Conservation (phyloP, 2,888 invertebrate species). For the Orthosia incerta region DNA sequence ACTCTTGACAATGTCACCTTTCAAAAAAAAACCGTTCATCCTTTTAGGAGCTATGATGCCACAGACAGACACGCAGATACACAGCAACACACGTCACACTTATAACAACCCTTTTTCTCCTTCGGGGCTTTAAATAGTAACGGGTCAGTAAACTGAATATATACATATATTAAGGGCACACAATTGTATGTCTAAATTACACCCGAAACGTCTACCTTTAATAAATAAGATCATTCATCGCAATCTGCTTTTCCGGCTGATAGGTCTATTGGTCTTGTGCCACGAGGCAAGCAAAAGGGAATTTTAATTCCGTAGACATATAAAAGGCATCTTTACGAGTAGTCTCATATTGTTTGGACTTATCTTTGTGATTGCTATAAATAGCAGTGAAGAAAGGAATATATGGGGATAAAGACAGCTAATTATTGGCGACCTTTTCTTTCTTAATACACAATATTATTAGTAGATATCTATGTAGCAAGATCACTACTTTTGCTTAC, state of each 20-base stretch:
- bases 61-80: too few relatives aligned
- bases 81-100: too few relatives aligned
- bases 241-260: slow-evolving; percentile 26
- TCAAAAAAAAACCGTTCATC: too few relatives aligned
- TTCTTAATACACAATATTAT: slow-evolving; percentile 10
- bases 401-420: not conserved
- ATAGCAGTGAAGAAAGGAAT: slow-evolving; percentile 4
- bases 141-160: slow-evolving; percentile 1
- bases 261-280: slow-evolving; percentile 27
- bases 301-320: slow-evolving; percentile 21
- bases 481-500: slow-evolving; percentile 18
- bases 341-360: slow-evolving; percentile 12
- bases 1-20: too few relatives aligned
- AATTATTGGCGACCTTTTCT: slow-evolving; percentile 18
- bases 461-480: not conserved
- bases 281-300: slow-evolving; percentile 24
- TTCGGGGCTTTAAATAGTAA: not conserved
- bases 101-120: too few relatives aligned
- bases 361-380: slow-evolving; percentile 8
- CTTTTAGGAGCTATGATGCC: too few relatives aligned
- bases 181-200: slow-evolving; percentile 25
- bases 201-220: slow-evolving; percentile 4
- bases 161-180: too few relatives aligned
- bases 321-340: slow-evolving; percentile 6
- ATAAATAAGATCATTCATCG: slow-evolving; percentile 15